Base-by-base conservation (phyloP, 2,888 invertebrate genomes). In the Hydrotaea cyrtoneurina region DNA sequence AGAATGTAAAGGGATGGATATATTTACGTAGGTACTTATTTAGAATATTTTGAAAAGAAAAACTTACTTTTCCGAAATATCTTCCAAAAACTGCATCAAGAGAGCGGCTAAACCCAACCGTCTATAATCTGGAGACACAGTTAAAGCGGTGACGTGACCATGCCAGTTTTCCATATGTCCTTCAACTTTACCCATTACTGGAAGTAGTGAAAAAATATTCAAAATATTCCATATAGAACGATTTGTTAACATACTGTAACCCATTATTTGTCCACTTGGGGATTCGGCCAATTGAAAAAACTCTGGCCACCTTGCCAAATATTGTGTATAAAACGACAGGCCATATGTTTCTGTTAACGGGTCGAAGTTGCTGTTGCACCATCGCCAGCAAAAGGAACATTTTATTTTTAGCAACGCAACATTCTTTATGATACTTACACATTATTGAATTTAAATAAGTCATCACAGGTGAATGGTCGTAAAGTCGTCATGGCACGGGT, bases 131-230 rank as follows among this genome's bases (percentile, higher is more conserved):
- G 98, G 98, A 4, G 98, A 97, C 1, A 99, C 98, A 7, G 98
- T 98, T 50, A 99, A 93, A 1, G 99, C 99, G 59, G 99, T 99
- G 11, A 99, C 99, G 93, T 99, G 99, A 0, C 99, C 99, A 93
- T 99, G 99, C 98, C 98, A 99, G 90, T 98, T 96, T 88, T 98
- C 98, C 73, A 96, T 96, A 87, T 95, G 95, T 0, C 99, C 99
- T 93, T 99, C 99, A 0, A 98, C 97, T 93, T 99, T 99, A 50
- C 99, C 99, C 99, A 99, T 99, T 76, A 99, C 98, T 99, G 90
- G 86, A 94, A 76, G n/a, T 1, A 39, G 3, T 39, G 10, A 10
- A 39, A 8, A 39, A 39, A 8, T 39, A 39, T 10, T 39, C 3
- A 21, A 59, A 50, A 72, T 21, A 21, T 19, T 23, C 8, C 4